A percentile compares a stretch with the other conserved stretches of the same genome.
phyloP scores from a whole-genome alignment of 37 sponge, comb jelly and placozoan species.

The Amphimedon queenslandica region DNA sequence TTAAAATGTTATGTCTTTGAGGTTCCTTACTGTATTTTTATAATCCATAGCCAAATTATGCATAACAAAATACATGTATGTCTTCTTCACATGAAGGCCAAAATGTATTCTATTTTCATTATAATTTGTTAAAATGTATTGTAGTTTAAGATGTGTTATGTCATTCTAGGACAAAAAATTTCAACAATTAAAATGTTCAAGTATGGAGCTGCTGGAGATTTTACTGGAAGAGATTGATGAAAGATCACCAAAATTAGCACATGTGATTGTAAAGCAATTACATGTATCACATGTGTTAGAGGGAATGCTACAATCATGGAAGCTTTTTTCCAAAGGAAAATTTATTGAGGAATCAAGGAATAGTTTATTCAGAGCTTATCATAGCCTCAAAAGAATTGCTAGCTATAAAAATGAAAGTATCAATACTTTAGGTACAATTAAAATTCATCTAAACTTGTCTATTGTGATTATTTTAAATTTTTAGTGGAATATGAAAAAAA shows the following conservation, averaged over 20 bases:
- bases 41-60: too few species aligned
- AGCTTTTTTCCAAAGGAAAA: neutral
- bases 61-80: too few species aligned
- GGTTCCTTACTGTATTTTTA: too few species aligned
- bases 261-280: neutral
- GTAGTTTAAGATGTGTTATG: too few species aligned
- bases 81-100: too few species aligned
- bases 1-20: too few species aligned
- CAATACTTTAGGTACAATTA: neutral
- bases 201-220: neutral
- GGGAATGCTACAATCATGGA: neutral
- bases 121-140: too few species aligned
- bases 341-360: neutral
- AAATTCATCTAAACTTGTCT: too few species aligned
- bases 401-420: neutral
- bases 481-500: neutral
- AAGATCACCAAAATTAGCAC: neutral
- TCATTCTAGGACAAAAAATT: too few species aligned
- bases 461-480: too few species aligned
- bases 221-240: conserved; percentile 2
- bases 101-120: too few species aligned
- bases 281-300: neutral
- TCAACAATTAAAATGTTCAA: neutral
- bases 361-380: neutral
- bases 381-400: conserved; percentile 1